phyloP scores from a whole-genome alignment of 2,888 invertebrate species.

The Stomorhina lunata region DNA sequence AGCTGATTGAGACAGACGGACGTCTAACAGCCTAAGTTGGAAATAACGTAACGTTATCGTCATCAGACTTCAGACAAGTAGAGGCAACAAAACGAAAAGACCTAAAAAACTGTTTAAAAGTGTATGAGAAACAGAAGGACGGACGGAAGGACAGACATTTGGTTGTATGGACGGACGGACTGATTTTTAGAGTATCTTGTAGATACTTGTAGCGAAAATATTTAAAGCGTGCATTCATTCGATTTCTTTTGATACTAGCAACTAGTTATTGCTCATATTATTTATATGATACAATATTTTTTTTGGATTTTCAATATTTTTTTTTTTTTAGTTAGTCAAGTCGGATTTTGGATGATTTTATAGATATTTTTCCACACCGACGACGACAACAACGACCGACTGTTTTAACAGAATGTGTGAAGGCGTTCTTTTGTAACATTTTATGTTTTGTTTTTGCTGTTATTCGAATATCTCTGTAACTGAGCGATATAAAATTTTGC shows the following conservation, averaged over 20 bases:
- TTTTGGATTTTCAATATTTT: constrained; percentile 8
- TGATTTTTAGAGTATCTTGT: not conserved
- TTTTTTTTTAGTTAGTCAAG: not conserved
- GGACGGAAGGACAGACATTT: no score
- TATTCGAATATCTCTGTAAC: not conserved
- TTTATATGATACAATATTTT: no score
- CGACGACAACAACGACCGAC: constrained; percentile 1
- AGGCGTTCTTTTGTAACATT: constrained; percentile 57
- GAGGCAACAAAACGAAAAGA: not conserved
- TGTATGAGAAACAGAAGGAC: no score
- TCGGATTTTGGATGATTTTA: constrained; percentile 31
- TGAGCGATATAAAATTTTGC: not conserved
- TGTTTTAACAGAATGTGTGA: constrained; percentile 45
- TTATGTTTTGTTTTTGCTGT: constrained; percentile 11
- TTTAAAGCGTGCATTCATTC: not conserved
- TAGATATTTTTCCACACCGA: constrained; percentile 37
- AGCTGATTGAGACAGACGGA: constrained; percentile 29
- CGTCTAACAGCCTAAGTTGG: no score
- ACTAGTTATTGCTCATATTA: constrained; percentile 57
- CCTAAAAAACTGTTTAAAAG: no score
- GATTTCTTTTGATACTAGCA: constrained; percentile 55
- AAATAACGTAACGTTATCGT: no score
- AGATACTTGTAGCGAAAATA: not conserved
- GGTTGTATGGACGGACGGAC: no score
- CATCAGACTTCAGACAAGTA: not conserved